phyloP scores from a whole-genome alignment of 35 echinoderm and acorn worm genomes.

The Diadema setosum region DNA sequence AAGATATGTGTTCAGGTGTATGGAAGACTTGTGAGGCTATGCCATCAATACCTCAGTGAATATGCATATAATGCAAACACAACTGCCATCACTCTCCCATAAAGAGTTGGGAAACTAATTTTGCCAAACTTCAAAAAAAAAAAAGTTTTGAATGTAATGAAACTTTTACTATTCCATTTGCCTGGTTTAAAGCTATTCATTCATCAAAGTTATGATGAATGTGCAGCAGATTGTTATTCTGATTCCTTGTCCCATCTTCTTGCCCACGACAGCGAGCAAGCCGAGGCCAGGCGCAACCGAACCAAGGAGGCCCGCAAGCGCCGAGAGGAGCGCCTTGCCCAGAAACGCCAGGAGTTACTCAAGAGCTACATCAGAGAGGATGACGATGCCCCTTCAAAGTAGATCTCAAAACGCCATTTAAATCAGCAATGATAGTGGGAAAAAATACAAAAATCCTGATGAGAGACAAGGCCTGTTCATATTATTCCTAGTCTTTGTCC shows the following conservation, averaged over 20 bases:
- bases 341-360: conserved; percentile 75
- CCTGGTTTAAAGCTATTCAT: no score
- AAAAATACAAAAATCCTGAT: not conserved
- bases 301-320: conserved; percentile 95
- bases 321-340: conserved; percentile 80
- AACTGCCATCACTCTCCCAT: no score
- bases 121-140: no score
- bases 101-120: no score
- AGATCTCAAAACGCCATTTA: not conserved
- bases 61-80: no score
- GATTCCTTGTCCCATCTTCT: not conserved
- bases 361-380: conserved; percentile 90
- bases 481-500: not conserved
- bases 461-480: not conserved
- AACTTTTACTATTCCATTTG: no score
- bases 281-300: conserved; percentile 77
- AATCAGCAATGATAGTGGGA: not conserved
- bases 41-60: no score
- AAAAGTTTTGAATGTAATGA: no score
- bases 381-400: conserved; percentile 43
- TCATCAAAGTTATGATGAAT: no score
- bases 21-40: no score
- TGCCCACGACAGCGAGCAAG: conserved; percentile 80
- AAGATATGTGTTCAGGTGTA: no score
- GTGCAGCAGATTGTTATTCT: no score